Conservation (phyloP, 2,113 vertebrate genomes). For the Sclerurus mexicanus region DNA sequence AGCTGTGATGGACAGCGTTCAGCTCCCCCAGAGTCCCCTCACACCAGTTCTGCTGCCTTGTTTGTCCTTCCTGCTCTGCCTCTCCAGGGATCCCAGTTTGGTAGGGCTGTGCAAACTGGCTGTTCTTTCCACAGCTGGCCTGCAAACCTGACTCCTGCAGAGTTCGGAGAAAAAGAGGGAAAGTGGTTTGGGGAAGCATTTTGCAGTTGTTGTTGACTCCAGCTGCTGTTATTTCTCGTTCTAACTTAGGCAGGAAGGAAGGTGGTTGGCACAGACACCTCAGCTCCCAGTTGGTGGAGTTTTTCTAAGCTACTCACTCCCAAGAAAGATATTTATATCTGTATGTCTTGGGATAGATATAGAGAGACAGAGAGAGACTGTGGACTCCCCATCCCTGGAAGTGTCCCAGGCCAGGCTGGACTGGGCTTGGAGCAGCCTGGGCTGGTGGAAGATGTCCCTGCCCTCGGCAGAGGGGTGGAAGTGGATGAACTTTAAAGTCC, state of each 20-base stretch:
- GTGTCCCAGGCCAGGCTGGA: background rate
- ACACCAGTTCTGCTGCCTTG: background rate
- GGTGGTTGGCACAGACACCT: background rate
- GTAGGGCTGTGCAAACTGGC: background rate
- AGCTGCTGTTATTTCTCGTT: background rate
- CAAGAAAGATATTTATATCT: background rate
- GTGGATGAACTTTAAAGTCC: background rate
- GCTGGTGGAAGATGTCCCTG: background rate
- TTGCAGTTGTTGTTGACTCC: background rate
- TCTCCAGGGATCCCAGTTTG: background rate
- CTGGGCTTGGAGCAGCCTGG: background rate
- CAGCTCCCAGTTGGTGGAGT: background rate
- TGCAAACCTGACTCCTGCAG: background rate
- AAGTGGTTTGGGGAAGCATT: background rate
- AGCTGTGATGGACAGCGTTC: background rate
- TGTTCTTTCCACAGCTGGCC: slow-evolving; percentile 21
- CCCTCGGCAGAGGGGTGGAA: background rate
- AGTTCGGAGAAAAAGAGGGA: background rate
- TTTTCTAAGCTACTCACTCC: background rate
- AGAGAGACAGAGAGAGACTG: background rate
- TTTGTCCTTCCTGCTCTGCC: slow-evolving; percentile 18
- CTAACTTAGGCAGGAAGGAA: background rate
- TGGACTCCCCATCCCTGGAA: background rate
- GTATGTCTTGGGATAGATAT: background rate
- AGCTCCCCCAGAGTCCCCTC: background rate